Evolutionary conservation across 2,113 vertebrate species (phyloP), one percentile per base, ranked within the genome.

Genomic region (Dinomys branickii): DNA sequence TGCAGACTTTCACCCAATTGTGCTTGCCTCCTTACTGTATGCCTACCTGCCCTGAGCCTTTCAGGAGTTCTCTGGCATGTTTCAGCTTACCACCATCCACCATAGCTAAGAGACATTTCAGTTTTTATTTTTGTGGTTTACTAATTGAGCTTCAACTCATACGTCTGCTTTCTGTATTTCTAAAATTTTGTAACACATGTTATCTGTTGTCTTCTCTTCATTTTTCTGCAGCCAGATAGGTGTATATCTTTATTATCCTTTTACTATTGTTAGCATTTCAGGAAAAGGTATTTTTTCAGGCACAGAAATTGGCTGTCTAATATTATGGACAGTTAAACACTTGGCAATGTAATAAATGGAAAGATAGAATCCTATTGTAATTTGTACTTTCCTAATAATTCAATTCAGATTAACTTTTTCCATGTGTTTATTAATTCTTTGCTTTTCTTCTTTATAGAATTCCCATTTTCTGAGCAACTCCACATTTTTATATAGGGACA

Each of bases 271-370:
- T 38, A 94, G n/a, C 56, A 38, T 71, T 54, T 81, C 63, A 88
- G 47, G 63, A 94, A 50, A 69, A 84, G 63, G 24, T 90, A 28
- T 71, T n/a, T 71, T 94, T 94, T 84, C 44, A 87, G 0, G 41
- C 44, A 4, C 85, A 35, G 47, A 78, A 90, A 77, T 90, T 90
- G 20, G 11, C 58, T 90, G 52, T 92, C 81, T 67, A 94, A 0
- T 87, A 35, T 87, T 78, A 56, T 84, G 61, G 88, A 80, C 89
- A 65, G 38, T 91, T 91, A 84, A 93, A 47, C 38, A 88, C 61
- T 96, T 91, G 17, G 35, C 22, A 90, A 24, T 71, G 93, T 87
- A 93, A 90, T 95, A 80, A 78, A 71, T 83, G 41, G 47, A 87
- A 95, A 77, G 33, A 86, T 59, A 73, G 50, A 82, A 90, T 94